Conservation (phyloP, 2,797 vertebrate species). For the Periophthalmus magnuspinnatus region DNA sequence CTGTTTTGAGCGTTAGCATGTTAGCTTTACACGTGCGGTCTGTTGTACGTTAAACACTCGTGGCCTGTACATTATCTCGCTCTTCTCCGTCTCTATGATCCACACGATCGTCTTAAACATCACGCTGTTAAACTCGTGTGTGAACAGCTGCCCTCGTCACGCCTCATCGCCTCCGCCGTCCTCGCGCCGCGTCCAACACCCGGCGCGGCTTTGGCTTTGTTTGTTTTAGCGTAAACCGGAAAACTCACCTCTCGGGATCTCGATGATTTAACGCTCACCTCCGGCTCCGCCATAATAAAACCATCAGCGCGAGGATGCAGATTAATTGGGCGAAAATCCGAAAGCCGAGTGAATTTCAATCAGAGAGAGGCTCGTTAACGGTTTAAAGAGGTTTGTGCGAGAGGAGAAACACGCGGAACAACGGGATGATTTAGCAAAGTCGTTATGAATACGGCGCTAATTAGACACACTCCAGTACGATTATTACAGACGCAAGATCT, state of each 20-base stretch:
- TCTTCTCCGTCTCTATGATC: background rate
- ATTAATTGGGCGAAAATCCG: conserved; percentile 12
- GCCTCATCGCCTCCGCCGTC: background rate
- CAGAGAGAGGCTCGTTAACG: conserved; percentile 19
- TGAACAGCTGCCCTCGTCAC: conserved; percentile 12
- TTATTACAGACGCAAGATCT: conserved; percentile 15
- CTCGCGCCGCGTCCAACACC: conserved; percentile 19
- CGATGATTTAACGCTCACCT: conserved; percentile 11
- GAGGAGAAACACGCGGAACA: background rate
- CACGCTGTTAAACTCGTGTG: background rate
- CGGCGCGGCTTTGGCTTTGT: conserved; percentile 40
- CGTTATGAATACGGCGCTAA: conserved; percentile 35
- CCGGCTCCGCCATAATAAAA: conserved; percentile 12
- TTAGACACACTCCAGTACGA: conserved; percentile 26
- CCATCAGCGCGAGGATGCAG: conserved; percentile 16
- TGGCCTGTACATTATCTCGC: background rate
- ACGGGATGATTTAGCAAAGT: conserved; percentile 7
- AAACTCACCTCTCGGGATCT: conserved; percentile 26
- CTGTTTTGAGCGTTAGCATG: too few relatives aligned
- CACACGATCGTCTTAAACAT: background rate
- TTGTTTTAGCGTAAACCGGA: conserved; percentile 25
- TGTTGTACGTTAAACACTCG: too few relatives aligned
- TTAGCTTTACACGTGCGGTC: too few relatives aligned
- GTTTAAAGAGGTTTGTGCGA: background rate
- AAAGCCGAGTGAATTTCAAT: conserved; percentile 18